These are phyloP conservation scores for Tenualosa ilisha DNA, from an alignment of 2,797 vertebrate genomes.

Conservation along the genomic window DNA sequence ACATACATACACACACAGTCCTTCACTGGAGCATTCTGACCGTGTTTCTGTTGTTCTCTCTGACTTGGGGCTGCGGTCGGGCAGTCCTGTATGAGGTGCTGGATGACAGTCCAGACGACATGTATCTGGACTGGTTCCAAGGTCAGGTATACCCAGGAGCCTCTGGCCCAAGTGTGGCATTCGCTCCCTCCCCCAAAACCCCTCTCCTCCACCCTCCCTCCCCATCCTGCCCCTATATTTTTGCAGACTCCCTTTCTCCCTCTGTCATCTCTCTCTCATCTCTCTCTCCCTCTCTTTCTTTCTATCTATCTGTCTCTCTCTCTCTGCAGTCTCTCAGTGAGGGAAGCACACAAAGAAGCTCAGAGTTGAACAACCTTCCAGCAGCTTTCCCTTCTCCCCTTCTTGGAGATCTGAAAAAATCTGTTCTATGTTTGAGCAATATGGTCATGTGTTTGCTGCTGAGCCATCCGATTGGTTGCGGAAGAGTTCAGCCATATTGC, in stretches of 20 bases:
- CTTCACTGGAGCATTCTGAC: conserved; percentile 51
- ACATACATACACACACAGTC: background rate
- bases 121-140: conserved; percentile 83
- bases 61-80: conserved; percentile 61
- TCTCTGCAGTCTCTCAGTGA: background rate
- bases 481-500: conserved; percentile 13
- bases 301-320: background rate
- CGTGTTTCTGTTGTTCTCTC: conserved; percentile 67
- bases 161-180: conserved; percentile 50
- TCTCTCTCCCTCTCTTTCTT: conserved; percentile 1
- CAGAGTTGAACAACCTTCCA: background rate
- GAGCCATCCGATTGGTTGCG: background rate
- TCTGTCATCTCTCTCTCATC: background rate
- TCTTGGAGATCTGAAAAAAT: conserved; percentile 9
- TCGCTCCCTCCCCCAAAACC: background rate
- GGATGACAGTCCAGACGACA: conserved; percentile 79
- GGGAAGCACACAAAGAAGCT: background rate
- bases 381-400: background rate
- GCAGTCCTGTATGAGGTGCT: conserved; percentile 77
- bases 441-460: background rate
- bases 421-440: conserved; percentile 1
- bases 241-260: background rate
- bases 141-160: conserved; percentile 70
- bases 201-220: conserved; percentile 40
- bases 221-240: conserved; percentile 29